phyloP scores from a whole-genome alignment of 2,888 invertebrate species.

The Xanthia togata region DNA sequence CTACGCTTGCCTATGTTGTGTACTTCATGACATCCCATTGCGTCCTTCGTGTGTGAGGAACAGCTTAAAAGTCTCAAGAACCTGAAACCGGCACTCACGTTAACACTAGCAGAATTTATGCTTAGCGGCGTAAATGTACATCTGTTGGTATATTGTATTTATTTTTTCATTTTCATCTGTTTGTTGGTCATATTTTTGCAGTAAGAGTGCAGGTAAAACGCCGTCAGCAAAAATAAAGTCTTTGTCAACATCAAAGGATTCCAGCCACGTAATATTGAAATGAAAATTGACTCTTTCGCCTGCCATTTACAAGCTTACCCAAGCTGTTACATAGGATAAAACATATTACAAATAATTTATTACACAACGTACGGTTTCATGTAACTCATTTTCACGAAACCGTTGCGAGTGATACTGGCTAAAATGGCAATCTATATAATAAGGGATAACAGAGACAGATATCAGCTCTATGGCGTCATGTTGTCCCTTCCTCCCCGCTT shows the following conservation, averaged over 20 bases:
- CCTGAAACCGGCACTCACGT: not conserved
- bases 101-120: not conserved
- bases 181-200: not conserved
- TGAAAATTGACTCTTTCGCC: constrained; percentile 15
- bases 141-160: too few relatives aligned
- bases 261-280: constrained; percentile 4
- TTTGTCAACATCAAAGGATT: constrained; percentile 18
- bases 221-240: not conserved
- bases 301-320: constrained; percentile 18
- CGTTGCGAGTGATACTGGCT: constrained; percentile 40
- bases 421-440: constrained; percentile 55
- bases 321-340: constrained; percentile 4
- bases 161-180: not conserved
- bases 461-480: constrained; percentile 56
- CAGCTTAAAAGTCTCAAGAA: constrained; percentile 1
- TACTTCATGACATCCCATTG: not conserved
- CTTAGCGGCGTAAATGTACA: not conserved
- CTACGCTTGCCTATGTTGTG: not conserved
- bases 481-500: constrained; percentile 44
- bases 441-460: constrained; percentile 60
- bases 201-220: not conserved
- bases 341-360: constrained; percentile 52
- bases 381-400: constrained; percentile 46
- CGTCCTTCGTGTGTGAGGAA: not conserved
- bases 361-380: constrained; percentile 30